Conservation (phyloP, 2,113 vertebrate species). For the Falco punctatus region DNA sequence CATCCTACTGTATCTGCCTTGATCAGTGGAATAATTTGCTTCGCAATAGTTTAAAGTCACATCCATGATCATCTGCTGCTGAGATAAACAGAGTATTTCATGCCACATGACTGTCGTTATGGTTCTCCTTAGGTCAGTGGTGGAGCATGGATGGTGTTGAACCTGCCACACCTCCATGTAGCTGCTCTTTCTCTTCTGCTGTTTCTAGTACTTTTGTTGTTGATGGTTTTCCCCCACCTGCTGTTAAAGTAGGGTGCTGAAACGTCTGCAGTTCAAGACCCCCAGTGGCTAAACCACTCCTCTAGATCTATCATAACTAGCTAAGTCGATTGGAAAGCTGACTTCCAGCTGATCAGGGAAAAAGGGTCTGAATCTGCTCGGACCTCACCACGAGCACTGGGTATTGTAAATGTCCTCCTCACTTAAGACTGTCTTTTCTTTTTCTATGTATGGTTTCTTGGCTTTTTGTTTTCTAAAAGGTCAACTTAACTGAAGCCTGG, state of each 20-base stretch:
- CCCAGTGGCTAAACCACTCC: not conserved
- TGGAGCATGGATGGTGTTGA: not conserved
- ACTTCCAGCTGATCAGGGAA: not conserved
- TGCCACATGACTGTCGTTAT: not conserved
- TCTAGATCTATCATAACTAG: not conserved
- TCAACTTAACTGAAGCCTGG: not conserved
- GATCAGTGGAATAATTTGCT: not conserved
- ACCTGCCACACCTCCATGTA: not conserved
- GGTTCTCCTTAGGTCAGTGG: not conserved
- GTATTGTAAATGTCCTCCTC: not conserved
- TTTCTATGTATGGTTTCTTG: not conserved
- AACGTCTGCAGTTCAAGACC: not conserved
- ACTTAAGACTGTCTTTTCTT: not conserved
- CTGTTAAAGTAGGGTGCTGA: not conserved
- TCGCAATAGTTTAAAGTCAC: not conserved
- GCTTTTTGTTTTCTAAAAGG: not conserved
- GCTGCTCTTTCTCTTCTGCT: not conserved
- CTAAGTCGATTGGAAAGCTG: not conserved
- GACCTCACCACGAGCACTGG: rapidly evolving
- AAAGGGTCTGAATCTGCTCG: not conserved
- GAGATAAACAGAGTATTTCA: not conserved
- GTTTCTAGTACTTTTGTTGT: not conserved
- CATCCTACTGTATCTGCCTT: not conserved
- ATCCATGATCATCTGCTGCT: not conserved
- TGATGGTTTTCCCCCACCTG: rapidly evolving